Conservation (phyloP, 2,888 invertebrate species). For the Chironomus tentans region DNA sequence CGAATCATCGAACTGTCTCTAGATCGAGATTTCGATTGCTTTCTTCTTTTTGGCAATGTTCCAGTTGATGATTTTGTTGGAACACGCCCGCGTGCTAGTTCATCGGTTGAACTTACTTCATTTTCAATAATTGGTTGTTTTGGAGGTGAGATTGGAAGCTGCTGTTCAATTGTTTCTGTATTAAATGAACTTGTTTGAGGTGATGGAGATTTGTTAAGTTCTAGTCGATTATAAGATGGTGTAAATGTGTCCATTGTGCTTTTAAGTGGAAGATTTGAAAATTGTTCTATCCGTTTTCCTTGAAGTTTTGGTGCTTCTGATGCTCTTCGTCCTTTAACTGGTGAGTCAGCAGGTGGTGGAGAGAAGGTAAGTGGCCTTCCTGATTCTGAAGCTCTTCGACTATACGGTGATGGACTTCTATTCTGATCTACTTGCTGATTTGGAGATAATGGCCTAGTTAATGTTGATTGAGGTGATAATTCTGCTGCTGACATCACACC, state of each 20-base stretch:
- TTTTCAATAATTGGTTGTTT: neutral
- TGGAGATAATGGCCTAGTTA: neutral
- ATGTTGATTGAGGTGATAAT: constrained; percentile 9
- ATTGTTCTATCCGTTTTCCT: neutral
- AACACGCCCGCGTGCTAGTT: constrained; percentile 22
- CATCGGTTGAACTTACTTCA: constrained; percentile 9
- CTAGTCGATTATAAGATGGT: neutral
- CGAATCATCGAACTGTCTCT: constrained; percentile 34
- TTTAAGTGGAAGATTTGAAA: neutral
- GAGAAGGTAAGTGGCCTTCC: neutral
- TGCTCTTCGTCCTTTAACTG: neutral
- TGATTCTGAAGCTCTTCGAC: neutral
- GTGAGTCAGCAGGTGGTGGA: neutral
- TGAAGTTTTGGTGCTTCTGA: neutral
- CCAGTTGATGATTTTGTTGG: constrained; percentile 28
- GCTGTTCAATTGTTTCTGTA: too few relatives aligned
- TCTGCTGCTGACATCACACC: constrained; percentile 7
- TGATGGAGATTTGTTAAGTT: neutral
- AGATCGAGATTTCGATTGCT: constrained; percentile 39
- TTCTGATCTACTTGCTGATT: neutral
- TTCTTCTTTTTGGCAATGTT: constrained; percentile 34
- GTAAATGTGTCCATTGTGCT: neutral
- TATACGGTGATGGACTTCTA: neutral
- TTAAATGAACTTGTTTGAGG: neutral
- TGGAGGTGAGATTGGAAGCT: neutral